Conservation (phyloP, 2,888 invertebrate species). For the Stenurella melanura region DNA sequence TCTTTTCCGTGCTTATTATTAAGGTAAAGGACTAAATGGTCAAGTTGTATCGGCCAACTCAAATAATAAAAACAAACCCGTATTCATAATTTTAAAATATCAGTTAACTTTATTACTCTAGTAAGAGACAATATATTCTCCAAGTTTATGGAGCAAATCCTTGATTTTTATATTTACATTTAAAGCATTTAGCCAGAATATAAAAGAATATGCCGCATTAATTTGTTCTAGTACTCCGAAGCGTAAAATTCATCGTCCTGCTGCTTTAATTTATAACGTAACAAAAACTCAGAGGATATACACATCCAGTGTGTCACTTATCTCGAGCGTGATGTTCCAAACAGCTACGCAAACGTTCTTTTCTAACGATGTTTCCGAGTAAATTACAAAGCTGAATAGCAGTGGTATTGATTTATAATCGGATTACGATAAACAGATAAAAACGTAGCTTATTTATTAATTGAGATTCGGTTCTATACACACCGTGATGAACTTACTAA, state of each 20-base stretch:
- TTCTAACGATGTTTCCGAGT: background rate
- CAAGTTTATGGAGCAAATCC: background rate
- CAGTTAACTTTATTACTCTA: background rate
- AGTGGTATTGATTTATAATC: conserved; percentile 7
- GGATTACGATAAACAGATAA: background rate
- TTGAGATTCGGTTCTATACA: background rate
- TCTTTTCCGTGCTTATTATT: too few species aligned
- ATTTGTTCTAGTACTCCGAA: conserved; percentile 23
- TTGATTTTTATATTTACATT: conserved; percentile 4
- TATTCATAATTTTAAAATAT: background rate
- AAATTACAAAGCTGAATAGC: conserved; percentile 10
- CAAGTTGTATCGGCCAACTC: too few species aligned
- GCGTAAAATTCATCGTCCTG: conserved; percentile 33
- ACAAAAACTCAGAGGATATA: conserved; percentile 30
- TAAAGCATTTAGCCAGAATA: background rate
- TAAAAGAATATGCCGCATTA: conserved; percentile 25
- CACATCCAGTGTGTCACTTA: conserved; percentile 19
- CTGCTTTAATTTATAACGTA: conserved; percentile 33
- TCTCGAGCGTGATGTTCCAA: conserved; percentile 11
- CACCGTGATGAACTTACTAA: too few species aligned
- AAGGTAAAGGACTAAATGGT: too few species aligned
- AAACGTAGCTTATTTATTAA: background rate
- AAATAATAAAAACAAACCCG: too few species aligned
- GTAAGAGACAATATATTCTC: background rate
- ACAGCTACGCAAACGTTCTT: conserved; percentile 9